Evolutionary conservation across 2,888 invertebrate genomes (phyloP).

Genomic region (Panzeria rudis): DNA sequence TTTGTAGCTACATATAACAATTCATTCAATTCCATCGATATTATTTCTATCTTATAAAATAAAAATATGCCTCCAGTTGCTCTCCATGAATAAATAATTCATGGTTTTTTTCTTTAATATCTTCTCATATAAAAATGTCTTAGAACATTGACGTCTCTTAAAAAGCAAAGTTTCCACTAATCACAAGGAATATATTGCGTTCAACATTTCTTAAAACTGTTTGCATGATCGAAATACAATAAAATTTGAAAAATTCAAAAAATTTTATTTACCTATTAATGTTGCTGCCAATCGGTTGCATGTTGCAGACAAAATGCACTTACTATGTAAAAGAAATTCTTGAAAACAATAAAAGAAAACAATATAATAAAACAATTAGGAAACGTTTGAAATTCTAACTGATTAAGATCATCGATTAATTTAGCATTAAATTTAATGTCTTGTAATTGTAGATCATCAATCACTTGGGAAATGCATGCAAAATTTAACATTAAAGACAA

Average conservation of each 20-base stretch:
- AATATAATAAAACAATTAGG: slow-evolving; percentile 47
- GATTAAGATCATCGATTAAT: slow-evolving; percentile 72
- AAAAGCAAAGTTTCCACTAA: slow-evolving; percentile 9
- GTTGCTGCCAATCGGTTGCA: slow-evolving; percentile 52
- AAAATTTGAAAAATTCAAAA: slow-evolving; percentile 63
- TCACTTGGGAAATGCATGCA: slow-evolving; percentile 64
- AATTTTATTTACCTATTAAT: slow-evolving; percentile 63
- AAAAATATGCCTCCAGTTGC: no score
- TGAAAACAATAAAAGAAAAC: slow-evolving; percentile 17
- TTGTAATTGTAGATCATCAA: slow-evolving; percentile 71
- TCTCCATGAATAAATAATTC: not conserved
- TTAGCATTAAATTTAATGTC: slow-evolving; percentile 67
- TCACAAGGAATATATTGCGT: slow-evolving; percentile 22
- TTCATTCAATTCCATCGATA: no score
- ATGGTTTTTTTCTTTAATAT: not conserved
- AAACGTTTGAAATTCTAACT: slow-evolving; percentile 71
- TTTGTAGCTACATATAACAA: no score
- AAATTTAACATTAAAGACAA: not conserved
- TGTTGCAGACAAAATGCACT: slow-evolving; percentile 50
- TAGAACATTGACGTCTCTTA: not conserved
- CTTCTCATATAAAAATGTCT: not conserved
- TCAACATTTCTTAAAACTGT: slow-evolving; percentile 11
- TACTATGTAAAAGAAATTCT: slow-evolving; percentile 39
- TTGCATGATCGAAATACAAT: slow-evolving; percentile 63
- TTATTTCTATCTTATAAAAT: no score